Evolutionary conservation across 2,888 invertebrate species (phyloP).

Genomic region (Himalopsyche tibetana): DNA sequence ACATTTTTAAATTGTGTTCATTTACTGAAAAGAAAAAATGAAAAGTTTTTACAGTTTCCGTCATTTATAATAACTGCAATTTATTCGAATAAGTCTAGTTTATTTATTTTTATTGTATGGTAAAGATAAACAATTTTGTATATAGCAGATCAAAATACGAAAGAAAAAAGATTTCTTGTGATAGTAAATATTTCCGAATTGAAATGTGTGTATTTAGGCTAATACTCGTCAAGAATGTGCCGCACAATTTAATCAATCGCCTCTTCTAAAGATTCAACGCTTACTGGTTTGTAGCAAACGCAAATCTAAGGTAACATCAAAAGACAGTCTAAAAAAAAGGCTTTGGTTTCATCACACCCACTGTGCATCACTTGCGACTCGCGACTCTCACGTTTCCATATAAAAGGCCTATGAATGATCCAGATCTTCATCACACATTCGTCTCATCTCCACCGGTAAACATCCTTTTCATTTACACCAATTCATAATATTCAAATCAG

Average conservation of each 20-base stretch:
- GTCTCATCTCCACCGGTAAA: constrained; percentile 55
- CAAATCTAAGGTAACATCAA: neutral
- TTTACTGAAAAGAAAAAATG: too few relatives aligned
- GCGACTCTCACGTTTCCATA: constrained; percentile 44
- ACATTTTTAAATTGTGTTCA: too few relatives aligned
- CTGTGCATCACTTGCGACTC: neutral
- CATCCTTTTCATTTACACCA: constrained; percentile 43
- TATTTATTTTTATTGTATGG: too few relatives aligned
- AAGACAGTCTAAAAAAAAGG: neutral
- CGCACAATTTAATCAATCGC: neutral
- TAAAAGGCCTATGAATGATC: constrained; percentile 52
- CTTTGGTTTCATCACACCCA: neutral
- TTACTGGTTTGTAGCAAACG: neutral
- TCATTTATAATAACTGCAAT: too few relatives aligned
- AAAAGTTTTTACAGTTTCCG: too few relatives aligned
- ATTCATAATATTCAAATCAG: neutral
- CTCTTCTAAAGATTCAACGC: neutral
- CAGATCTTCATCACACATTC: constrained; percentile 56
- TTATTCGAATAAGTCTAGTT: too few relatives aligned
- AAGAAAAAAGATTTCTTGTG: too few relatives aligned
- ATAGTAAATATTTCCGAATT: too few relatives aligned
- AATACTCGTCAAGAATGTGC: neutral
- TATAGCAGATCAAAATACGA: too few relatives aligned
- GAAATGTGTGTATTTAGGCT: too few relatives aligned
- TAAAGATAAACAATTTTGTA: too few relatives aligned